phyloP scores from a whole-genome alignment of 2,888 invertebrate genomes.

The Pristionchus entomophagus region DNA sequence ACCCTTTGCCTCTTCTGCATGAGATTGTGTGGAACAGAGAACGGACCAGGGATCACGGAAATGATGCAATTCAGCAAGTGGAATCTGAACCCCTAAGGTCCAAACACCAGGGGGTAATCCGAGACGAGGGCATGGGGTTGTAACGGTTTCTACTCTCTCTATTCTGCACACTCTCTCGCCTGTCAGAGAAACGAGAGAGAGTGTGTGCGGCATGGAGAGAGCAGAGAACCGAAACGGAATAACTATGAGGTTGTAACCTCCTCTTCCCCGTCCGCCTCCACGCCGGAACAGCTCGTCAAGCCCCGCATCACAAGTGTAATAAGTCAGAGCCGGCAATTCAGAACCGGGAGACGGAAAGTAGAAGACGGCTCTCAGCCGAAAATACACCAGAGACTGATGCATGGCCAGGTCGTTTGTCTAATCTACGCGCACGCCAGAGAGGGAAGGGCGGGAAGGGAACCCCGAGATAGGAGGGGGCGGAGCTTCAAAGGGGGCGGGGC shows the following conservation, averaged over 20 bases:
- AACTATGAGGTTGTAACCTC: constrained; percentile 11
- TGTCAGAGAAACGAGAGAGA: no score
- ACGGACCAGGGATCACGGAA: no score
- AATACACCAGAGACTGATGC: neutral
- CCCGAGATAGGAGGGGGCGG: neutral
- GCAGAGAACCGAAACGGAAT: constrained; percentile 36
- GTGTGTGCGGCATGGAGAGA: no score
- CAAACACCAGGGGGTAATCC: no score
- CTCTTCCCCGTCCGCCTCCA: neutral
- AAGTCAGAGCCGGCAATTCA: neutral
- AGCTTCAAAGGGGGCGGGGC: neutral
- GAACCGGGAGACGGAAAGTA: neutral
- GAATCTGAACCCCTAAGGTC: no score
- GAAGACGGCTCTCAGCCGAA: neutral
- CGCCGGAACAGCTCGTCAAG: constrained; percentile 33
- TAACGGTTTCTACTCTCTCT: no score
- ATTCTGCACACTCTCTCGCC: no score
- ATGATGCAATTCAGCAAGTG: no score
- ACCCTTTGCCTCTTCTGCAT: no score
- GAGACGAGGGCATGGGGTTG: no score
- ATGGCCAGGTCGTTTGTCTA: constrained; percentile 29
- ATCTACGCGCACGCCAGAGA: neutral
- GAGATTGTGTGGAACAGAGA: no score
- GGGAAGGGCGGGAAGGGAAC: neutral
- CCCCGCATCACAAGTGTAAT: neutral